A percentile compares a stretch with the other conserved stretches of the same genome.
These are phyloP conservation scores for Agapostemon virescens DNA, from an alignment of 2,888 invertebrate species.

Conservation along the genomic window DNA sequence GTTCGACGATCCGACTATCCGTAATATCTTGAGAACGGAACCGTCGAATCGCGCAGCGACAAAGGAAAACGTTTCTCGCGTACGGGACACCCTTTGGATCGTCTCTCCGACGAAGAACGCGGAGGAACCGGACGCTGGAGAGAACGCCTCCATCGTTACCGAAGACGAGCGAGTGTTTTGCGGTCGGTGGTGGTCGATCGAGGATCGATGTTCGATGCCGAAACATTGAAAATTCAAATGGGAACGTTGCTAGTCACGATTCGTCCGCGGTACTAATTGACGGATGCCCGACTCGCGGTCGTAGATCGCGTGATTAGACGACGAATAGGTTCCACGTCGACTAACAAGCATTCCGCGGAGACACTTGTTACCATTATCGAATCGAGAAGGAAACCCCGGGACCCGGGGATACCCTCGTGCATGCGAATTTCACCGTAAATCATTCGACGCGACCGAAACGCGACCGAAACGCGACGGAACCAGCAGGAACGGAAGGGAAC, in stretches of 20 bases:
- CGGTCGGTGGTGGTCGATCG: not conserved
- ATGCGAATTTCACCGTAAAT: conserved; percentile 49
- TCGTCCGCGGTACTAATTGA: not conserved
- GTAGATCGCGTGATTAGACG: not conserved
- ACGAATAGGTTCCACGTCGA: conserved; percentile 16
- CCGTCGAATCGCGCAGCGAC: no score
- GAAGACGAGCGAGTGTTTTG: not conserved
- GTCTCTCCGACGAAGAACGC: not conserved
- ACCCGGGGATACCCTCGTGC: conserved; percentile 36
- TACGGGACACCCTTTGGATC: no score
- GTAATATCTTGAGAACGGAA: no score
- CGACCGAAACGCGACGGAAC: not conserved
- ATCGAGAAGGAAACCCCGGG: conserved; percentile 34
- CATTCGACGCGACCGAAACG: conserved; percentile 26
- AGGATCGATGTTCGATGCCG: not conserved
- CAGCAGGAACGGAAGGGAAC: not conserved
- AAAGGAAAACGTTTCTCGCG: no score
- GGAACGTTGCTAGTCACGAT: conserved; percentile 22
- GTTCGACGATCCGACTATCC: no score
- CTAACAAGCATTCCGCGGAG: conserved; percentile 44
- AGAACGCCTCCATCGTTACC: not conserved
- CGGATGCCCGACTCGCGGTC: conserved; percentile 7
- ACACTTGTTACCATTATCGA: conserved; percentile 54
- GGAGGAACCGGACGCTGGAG: not conserved
- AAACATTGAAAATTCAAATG: conserved; percentile 6